phyloP scores from a whole-genome alignment of 2,888 invertebrate species.

The Brachyptera risi region DNA sequence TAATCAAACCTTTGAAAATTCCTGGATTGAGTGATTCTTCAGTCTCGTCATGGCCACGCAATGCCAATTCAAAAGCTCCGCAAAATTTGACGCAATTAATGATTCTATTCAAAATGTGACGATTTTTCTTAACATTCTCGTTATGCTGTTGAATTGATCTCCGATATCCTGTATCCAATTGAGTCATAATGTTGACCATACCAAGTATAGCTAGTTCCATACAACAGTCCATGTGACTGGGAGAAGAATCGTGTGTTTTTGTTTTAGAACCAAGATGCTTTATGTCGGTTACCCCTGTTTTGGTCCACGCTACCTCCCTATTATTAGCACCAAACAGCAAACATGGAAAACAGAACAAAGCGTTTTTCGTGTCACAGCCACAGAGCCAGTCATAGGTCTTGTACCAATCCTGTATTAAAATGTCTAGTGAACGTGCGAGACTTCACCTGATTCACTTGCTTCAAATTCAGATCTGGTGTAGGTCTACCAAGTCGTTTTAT shows the following conservation, averaged over 20 bases:
- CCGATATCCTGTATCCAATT: constrained; percentile 32
- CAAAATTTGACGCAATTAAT: constrained; percentile 41
- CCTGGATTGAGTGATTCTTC: constrained; percentile 36
- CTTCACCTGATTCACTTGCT: neutral
- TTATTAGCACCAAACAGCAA: constrained; percentile 32
- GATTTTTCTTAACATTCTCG: constrained; percentile 33
- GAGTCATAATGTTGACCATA: constrained; percentile 32
- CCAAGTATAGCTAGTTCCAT: constrained; percentile 30
- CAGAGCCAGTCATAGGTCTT: constrained; percentile 8
- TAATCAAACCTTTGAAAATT: constrained; percentile 37
- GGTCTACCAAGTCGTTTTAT: neutral
- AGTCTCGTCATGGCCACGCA: constrained; percentile 39
- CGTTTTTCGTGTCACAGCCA: constrained; percentile 12
- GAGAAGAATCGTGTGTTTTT: constrained; percentile 30
- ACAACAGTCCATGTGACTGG: constrained; percentile 27
- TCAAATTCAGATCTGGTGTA: neutral
- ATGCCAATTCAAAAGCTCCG: constrained; percentile 37
- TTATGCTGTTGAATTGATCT: constrained; percentile 31
- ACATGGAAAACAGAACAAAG: constrained; percentile 36
- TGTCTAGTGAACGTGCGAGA: neutral
- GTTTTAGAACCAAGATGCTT: constrained; percentile 31
- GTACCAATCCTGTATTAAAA: neutral
- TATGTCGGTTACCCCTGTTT: constrained; percentile 31
- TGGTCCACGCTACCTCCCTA: constrained; percentile 24
- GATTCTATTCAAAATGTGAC: constrained; percentile 30